These are phyloP conservation scores for Conomelus anceps DNA, from an alignment of 2,888 invertebrate species.

Conservation along the genomic window DNA sequence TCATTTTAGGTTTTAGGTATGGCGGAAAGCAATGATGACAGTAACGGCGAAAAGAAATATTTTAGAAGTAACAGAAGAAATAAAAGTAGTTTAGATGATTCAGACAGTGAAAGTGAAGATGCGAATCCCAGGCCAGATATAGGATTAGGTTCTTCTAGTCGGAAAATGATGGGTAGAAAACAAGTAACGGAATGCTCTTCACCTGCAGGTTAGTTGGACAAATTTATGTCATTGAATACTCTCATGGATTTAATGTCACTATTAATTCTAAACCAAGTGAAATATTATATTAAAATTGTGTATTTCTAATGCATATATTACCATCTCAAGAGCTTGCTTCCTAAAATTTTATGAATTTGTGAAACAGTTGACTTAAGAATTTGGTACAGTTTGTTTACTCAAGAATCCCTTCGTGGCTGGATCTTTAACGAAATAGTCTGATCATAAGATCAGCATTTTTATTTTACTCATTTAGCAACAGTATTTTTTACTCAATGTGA, in stretches of 20 bases:
- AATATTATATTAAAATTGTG: too few species aligned
- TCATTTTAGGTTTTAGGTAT: conserved; percentile 18
- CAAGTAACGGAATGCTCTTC: conserved; percentile 15
- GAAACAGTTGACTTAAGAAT: too few species aligned
- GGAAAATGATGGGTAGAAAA: conserved; percentile 10
- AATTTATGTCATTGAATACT: not conserved
- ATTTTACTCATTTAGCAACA: not conserved
- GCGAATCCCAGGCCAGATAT: conserved; percentile 26
- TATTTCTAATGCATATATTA: not conserved
- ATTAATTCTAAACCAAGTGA: not conserved
- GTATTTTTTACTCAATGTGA: too few species aligned
- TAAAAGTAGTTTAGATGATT: conserved; percentile 19
- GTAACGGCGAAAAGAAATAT: conserved; percentile 23
- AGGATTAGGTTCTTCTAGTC: conserved; percentile 22
- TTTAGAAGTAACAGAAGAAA: conserved; percentile 20
- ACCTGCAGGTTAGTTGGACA: conserved; percentile 26
- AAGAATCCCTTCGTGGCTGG: not conserved
- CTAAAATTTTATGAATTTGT: too few species aligned
- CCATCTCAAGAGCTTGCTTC: too few species aligned
- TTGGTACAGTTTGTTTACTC: not conserved
- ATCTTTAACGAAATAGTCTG: not conserved
- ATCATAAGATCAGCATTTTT: not conserved
- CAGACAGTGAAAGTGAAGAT: conserved; percentile 22
- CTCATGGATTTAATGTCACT: too few species aligned
- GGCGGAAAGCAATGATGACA: conserved; percentile 27